Base-by-base conservation (phyloP, 2,888 invertebrate genomes). In the Conus canariensis region DNA sequence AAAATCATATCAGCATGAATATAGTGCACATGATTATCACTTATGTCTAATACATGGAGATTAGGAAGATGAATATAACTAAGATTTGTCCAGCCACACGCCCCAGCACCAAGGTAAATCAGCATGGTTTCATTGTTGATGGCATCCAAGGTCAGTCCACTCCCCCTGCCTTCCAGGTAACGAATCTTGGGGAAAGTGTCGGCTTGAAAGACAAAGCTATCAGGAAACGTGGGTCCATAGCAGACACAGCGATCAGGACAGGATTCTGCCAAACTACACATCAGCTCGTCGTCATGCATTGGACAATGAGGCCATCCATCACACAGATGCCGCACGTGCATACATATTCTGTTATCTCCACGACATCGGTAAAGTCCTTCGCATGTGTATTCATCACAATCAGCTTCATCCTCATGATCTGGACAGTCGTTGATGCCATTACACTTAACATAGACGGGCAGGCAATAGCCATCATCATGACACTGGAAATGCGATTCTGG, bases 271-370 rank as follows among this genome's bases (percentile, higher is more conserved):
- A 30, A 10, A 16, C 30, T 4, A 80, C 77, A 80, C 77, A 80
- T 80, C 77, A 80, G 22, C 60, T 83, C 82, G 22, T 91, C 91
- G 30, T 91, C 91, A n/a, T 90, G 87, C n/a, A 90, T 25, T 0
- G 91, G 91, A n/a, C 91, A 91, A 56, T 91, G 91, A 59, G 85
- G 67, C 77, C 70, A 56, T 7, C 91, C 90, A 59, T 91, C 91
- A 59, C 91, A 91, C 25, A 91, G 59, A 56, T 90, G 80, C 8
- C 45, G n/a, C 64, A 22, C 64, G 30, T 85, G 59, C 59, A 85
- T 14, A 12, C 59, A 85, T 9, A 85, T 58, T 9, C 22, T 7
- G n/a, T 6, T 60, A 22, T 12, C 1, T 3, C 56, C 60, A 19
- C 60, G 85, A n/a, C 60, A 59, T n/a, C 85, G 59, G 60, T 60